These are phyloP conservation scores for Schizopygopsis malacanthus DNA, from an alignment of 2,797 vertebrate genomes.

Conservation along the genomic window DNA sequence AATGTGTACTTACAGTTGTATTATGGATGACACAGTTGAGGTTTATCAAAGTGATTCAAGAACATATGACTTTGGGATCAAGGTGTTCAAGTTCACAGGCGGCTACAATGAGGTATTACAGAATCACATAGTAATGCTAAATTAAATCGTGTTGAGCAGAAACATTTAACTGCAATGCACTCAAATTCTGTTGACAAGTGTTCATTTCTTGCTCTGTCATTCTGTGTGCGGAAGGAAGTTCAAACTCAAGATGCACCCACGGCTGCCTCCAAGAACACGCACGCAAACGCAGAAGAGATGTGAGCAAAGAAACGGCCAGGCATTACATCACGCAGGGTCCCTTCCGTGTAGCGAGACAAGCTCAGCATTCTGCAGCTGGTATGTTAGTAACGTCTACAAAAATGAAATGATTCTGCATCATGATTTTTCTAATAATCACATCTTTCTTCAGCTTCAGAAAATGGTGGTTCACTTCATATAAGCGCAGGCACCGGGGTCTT, in stretches of 20 bases:
- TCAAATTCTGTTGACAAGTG: conserved; percentile 63
- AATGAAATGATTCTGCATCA: neutral
- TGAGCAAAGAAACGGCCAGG: conserved; percentile 61
- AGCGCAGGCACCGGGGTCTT: too few relatives aligned
- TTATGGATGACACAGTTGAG: conserved; percentile 62
- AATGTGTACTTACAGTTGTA: conserved; percentile 67
- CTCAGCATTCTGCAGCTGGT: neutral
- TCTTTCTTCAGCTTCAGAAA: too few relatives aligned
- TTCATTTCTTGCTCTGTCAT: conserved; percentile 78
- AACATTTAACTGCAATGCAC: neutral
- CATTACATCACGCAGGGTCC: conserved; percentile 77
- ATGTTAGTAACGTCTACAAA: conserved; percentile 10
- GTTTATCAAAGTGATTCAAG: conserved; percentile 43
- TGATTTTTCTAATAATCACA: too few relatives aligned
- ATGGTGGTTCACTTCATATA: too few relatives aligned
- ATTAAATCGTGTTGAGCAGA: neutral
- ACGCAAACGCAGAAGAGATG: conserved; percentile 61
- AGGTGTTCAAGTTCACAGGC: conserved; percentile 78
- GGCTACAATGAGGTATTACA: conserved; percentile 70
- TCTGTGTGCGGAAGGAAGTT: conserved; percentile 69
- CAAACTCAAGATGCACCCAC: conserved; percentile 72
- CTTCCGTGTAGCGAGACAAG: conserved; percentile 58
- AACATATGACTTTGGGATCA: conserved; percentile 70
- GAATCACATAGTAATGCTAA: neutral
- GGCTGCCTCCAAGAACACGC: conserved; percentile 66